Conservation (phyloP, 2,888 invertebrate species). For the Yponomeuta plumbellus region DNA sequence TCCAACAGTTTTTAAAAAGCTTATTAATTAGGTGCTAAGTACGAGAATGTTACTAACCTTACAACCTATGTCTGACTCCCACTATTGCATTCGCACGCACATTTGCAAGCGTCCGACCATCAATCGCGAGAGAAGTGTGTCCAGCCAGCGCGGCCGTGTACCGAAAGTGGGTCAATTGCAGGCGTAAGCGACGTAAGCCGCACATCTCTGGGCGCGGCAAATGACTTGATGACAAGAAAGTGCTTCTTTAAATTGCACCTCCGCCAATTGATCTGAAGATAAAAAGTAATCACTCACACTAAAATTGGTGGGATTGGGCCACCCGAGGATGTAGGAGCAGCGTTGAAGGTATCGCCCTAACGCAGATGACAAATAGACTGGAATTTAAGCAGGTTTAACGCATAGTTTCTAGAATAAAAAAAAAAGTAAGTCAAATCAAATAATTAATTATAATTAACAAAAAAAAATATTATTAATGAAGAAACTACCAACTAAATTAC, state of each 20-base stretch:
- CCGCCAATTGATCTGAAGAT: background rate
- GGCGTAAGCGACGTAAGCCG: slow-evolving; percentile 38
- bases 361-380: too few relatives aligned
- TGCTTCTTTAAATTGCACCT: background rate
- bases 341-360: background rate
- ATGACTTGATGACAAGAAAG: slow-evolving; percentile 10
- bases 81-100: slow-evolving; percentile 25
- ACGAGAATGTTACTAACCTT: background rate
- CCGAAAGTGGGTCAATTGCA: slow-evolving; percentile 68
- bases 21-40: background rate
- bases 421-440: too few relatives aligned
- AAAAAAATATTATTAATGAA: too few relatives aligned
- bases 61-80: background rate
- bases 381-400: too few relatives aligned
- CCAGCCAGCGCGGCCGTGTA: slow-evolving; percentile 55
- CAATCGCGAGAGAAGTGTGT: slow-evolving; percentile 37
- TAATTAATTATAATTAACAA: too few relatives aligned
- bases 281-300: background rate
- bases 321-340: too few relatives aligned
- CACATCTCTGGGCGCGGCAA: slow-evolving; percentile 33
- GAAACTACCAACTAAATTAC: too few relatives aligned
- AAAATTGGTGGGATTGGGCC: background rate
- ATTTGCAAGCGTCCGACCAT: slow-evolving; percentile 24
- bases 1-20: background rate
- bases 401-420: too few relatives aligned